Evolutionary conservation across 2,797 vertebrate genomes (phyloP).

Genomic region (Passerculus sandwichensis): DNA sequence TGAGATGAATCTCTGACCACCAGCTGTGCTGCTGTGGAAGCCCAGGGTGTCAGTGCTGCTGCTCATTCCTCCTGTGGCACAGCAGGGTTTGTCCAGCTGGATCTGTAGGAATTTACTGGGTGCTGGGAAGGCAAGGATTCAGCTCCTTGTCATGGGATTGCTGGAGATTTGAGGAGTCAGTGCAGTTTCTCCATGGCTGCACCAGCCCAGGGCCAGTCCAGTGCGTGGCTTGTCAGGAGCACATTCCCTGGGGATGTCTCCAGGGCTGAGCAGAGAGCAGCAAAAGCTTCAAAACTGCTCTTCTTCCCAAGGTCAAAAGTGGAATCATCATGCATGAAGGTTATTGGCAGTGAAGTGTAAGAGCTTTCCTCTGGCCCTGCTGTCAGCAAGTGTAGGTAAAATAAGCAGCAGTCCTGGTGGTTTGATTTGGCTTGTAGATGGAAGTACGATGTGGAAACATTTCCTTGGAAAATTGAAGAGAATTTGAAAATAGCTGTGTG

Average conservation of each 20-base stretch:
- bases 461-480: neutral
- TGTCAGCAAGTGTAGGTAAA: neutral
- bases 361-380: neutral
- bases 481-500: neutral
- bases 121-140: neutral
- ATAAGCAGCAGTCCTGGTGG: neutral
- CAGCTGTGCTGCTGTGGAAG: neutral
- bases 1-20: neutral
- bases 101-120: neutral
- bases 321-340: neutral
- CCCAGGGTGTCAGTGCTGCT: neutral
- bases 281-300: neutral
- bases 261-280: neutral
- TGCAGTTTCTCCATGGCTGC: neutral
- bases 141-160: neutral
- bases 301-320: neutral
- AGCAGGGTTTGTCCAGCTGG: neutral
- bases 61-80: neutral
- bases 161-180: neutral
- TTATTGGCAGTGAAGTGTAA: neutral
- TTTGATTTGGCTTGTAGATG: neutral
- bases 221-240: neutral
- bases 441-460: neutral
- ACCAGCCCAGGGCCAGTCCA: neutral
- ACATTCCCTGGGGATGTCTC: neutral